phyloP scores from a whole-genome alignment of 64 coral and sea anemone genomes.

The Pocillopora verrucosa region DNA sequence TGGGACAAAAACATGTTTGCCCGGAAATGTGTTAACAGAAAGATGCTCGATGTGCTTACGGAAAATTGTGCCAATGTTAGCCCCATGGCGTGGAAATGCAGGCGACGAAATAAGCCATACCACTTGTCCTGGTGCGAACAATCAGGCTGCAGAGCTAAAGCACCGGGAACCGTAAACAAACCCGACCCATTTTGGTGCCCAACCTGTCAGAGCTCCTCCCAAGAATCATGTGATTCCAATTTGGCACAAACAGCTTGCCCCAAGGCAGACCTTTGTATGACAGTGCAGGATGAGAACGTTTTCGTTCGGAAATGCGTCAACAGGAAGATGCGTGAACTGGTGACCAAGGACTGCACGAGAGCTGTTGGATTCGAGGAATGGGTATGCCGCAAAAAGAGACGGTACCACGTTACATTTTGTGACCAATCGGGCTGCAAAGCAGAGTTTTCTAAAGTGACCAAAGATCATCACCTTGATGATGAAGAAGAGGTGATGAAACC shows the following conservation, averaged over 20 bases:
- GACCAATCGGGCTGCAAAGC: slow-evolving; percentile 10
- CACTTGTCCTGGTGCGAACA: neutral
- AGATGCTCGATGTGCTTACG: neutral
- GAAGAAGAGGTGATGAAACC: no score
- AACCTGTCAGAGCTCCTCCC: neutral
- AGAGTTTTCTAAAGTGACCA: no score
- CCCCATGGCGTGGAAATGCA: neutral
- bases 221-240: neutral
- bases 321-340: neutral
- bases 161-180: neutral
- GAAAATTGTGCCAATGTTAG: neutral
- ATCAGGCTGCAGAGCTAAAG: slow-evolving; percentile 7
- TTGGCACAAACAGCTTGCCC: slow-evolving; percentile 8
- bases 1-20: neutral
- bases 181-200: neutral
- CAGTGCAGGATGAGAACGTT: neutral
- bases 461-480: no score
- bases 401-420: neutral
- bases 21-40: slow-evolving; percentile 10
- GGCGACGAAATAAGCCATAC: neutral
- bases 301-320: slow-evolving; percentile 20
- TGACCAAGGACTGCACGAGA: neutral
- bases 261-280: neutral
- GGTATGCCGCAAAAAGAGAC: neutral
- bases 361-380: neutral